A percentile compares a stretch with the other conserved stretches of the same genome.
These are phyloP conservation scores for Drosophila mimetica DNA, from an alignment of 2,888 invertebrate species.

Conservation along the genomic window DNA sequence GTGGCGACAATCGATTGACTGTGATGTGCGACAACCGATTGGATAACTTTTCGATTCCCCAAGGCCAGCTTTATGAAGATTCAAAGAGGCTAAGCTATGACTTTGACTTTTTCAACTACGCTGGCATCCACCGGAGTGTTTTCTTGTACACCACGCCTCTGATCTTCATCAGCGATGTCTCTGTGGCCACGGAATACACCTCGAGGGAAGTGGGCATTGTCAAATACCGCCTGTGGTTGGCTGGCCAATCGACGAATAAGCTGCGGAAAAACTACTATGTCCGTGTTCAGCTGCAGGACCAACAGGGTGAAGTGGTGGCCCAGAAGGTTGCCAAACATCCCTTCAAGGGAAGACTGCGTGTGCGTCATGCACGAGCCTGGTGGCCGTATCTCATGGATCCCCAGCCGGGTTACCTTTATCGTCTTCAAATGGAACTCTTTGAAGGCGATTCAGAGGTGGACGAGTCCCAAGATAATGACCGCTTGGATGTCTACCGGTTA, in stretches of 20 bases:
- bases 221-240: not conserved
- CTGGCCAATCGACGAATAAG: not conserved
- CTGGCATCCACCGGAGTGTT: not conserved
- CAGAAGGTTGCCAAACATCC: not conserved
- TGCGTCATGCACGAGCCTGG: not conserved
- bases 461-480: not conserved
- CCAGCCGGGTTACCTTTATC: not conserved
- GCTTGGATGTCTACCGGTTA: not conserved
- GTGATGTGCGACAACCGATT: not conserved
- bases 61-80: not conserved
- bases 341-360: not conserved
- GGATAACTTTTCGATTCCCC: not conserved
- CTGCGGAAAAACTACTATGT: not conserved
- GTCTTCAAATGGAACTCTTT: not conserved
- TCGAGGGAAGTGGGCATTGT: not conserved
- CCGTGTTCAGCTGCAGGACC: not conserved
- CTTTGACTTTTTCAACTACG: not conserved
- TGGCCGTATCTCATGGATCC: not conserved
- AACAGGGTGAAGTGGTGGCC: constrained; percentile 2
- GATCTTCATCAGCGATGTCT: constrained; percentile 1
- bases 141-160: not conserved
- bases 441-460: not conserved
- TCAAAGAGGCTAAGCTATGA: not conserved
- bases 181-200: not conserved
- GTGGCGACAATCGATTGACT: not conserved